These are phyloP conservation scores for Barnardius zonarius DNA, from an alignment of 2,113 vertebrate genomes.

Conservation along the genomic window DNA sequence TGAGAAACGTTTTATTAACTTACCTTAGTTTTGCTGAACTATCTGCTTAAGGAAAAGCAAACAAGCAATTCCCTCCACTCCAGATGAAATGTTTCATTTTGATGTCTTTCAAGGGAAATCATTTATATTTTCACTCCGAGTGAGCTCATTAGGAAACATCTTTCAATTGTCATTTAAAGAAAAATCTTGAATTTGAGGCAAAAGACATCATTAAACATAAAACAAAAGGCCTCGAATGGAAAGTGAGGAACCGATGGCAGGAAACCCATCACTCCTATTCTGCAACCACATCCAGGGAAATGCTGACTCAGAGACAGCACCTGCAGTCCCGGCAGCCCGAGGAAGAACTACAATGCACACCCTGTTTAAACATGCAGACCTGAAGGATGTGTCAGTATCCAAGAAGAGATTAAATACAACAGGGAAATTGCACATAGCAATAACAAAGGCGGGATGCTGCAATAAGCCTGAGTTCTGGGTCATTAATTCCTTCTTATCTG, in stretches of 20 bases:
- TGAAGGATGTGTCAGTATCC: not conserved
- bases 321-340: not conserved
- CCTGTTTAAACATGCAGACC: not conserved
- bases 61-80: not conserved
- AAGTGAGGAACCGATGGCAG: not conserved
- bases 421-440: not conserved
- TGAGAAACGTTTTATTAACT: slow-evolving; percentile 11
- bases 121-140: not conserved
- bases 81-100: not conserved
- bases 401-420: not conserved
- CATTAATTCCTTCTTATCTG: not conserved
- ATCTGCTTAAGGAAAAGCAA: slow-evolving; percentile 24
- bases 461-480: not conserved
- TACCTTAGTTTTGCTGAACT: slow-evolving; percentile 18
- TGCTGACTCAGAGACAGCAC: not conserved
- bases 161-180: slow-evolving; percentile 7
- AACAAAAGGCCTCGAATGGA: not conserved
- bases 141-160: not conserved
- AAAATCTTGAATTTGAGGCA: not conserved
- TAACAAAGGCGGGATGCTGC: not conserved
- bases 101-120: not conserved
- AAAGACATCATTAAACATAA: not conserved
- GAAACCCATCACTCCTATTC: not conserved
- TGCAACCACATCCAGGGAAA: not conserved
- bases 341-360: rapidly evolving